These are phyloP conservation scores for Suillia variegata DNA, from an alignment of 2,888 invertebrate genomes.

Conservation along the genomic window DNA sequence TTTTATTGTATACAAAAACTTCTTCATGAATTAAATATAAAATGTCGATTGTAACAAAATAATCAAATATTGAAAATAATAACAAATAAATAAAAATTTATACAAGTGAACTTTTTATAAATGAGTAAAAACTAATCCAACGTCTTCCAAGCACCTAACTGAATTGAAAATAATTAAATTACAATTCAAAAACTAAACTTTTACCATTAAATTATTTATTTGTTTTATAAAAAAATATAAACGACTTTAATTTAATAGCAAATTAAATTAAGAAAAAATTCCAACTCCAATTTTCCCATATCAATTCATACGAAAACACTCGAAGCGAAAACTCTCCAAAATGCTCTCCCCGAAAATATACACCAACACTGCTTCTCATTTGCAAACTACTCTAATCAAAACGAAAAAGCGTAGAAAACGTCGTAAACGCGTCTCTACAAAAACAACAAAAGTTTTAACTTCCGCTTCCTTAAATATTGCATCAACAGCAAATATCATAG, in stretches of 20 bases:
- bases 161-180: constrained; percentile 14
- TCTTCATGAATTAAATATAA: too few relatives aligned
- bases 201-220: not conserved
- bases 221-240: constrained; percentile 7
- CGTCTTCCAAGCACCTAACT: constrained; percentile 43
- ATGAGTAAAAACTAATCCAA: constrained; percentile 31
- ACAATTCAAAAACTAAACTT: constrained; percentile 6
- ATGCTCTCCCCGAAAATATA: constrained; percentile 47
- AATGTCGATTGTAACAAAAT: not conserved
- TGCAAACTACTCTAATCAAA: constrained; percentile 36
- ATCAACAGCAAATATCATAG: constrained; percentile 1
- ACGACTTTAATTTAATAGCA: not conserved
- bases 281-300: not conserved
- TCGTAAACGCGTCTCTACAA: constrained; percentile 37
- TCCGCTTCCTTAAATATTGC: not conserved
- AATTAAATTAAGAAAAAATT: constrained; percentile 1
- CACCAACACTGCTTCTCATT: constrained; percentile 33
- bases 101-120: constrained; percentile 26
- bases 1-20: too few relatives aligned
- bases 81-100: constrained; percentile 11
- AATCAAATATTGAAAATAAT: not conserved
- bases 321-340: too few relatives aligned
- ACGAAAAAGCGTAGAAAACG: constrained; percentile 42
- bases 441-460: constrained; percentile 25
- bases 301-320: not conserved